Conservation (phyloP, 2,797 vertebrate genomes). For the Melanotaenia maccullochi region DNA sequence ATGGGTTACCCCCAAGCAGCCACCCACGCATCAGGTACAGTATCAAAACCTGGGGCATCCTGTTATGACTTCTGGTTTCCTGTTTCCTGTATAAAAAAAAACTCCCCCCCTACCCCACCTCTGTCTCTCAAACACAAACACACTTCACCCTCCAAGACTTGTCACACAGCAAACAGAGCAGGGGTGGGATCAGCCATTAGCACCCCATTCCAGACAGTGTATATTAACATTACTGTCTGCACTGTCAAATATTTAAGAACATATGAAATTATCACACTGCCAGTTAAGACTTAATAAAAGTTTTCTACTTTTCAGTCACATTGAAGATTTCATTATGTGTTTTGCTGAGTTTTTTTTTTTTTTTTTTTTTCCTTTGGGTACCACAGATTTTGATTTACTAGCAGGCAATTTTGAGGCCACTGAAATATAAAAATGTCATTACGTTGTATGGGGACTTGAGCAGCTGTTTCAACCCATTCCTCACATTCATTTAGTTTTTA, state of each 20-base stretch:
- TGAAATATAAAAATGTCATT: constrained; percentile 31
- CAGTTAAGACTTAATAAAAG: constrained; percentile 2
- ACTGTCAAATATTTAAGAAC: constrained; percentile 2
- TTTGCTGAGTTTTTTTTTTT: neutral
- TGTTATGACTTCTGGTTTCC: constrained; percentile 85
- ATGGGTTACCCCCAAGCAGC: constrained; percentile 80
- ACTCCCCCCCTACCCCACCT: constrained; percentile 3
- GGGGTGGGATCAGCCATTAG: constrained; percentile 53
- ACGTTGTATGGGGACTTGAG: constrained; percentile 47
- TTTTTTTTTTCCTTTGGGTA: constrained; percentile 5
- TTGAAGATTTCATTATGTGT: constrained; percentile 8
- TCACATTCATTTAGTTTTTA: constrained; percentile 65
- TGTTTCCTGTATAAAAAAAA: constrained; percentile 82
- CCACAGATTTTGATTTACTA: neutral
- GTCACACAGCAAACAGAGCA: constrained; percentile 46
- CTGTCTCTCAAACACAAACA: constrained; percentile 37
- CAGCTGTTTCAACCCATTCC: constrained; percentile 60
- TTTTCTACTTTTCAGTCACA: constrained; percentile 2
- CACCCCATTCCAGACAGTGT: constrained; percentile 24
- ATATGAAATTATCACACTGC: constrained; percentile 5
- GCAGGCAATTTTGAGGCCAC: neutral
- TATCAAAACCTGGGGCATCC: constrained; percentile 82
- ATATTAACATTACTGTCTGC: constrained; percentile 27
- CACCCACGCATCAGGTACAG: constrained; percentile 85
- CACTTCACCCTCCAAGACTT: constrained; percentile 19